These are phyloP conservation scores for Zosterops japonicus DNA, from an alignment of 2,113 vertebrate species.

Conservation along the genomic window DNA sequence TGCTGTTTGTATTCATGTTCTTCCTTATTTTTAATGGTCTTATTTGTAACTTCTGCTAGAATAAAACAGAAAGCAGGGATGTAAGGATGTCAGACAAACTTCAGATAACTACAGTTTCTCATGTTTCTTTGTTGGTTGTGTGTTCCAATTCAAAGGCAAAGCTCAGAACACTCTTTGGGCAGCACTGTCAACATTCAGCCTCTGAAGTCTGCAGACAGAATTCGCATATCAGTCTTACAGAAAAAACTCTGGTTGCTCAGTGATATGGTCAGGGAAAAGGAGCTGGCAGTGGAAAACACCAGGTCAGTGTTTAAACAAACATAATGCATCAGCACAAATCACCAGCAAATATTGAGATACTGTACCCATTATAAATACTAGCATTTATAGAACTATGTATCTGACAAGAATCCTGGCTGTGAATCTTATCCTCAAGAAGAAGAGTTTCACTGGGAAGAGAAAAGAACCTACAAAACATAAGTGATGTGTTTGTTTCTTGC, in stretches of 20 bases:
- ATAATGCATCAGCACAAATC: background rate
- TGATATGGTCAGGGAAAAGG: constrained; percentile 70
- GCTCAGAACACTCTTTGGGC: background rate
- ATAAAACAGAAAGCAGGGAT: background rate
- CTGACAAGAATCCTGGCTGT: background rate
- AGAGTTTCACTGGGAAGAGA: background rate
- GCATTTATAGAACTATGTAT: background rate
- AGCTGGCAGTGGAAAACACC: constrained; percentile 65
- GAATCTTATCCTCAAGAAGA: background rate
- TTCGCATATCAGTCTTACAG: constrained; percentile 61
- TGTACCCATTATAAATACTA: background rate
- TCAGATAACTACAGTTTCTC: background rate
- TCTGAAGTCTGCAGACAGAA: constrained; percentile 39
- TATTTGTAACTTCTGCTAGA: background rate
- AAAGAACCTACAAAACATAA: background rate
- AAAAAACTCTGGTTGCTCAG: constrained; percentile 73
- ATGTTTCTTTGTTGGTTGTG: background rate
- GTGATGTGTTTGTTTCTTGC: background rate
- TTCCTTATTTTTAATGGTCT: background rate
- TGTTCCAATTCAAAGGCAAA: constrained; percentile 34
- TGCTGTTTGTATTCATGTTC: background rate
- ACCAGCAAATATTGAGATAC: background rate
- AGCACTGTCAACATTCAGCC: background rate
- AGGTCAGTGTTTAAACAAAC: constrained; percentile 69
- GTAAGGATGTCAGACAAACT: background rate